These are phyloP conservation scores for Ruditapes philippinarum DNA, from an alignment of 1,140 invertebrate genomes.

Conservation along the genomic window DNA sequence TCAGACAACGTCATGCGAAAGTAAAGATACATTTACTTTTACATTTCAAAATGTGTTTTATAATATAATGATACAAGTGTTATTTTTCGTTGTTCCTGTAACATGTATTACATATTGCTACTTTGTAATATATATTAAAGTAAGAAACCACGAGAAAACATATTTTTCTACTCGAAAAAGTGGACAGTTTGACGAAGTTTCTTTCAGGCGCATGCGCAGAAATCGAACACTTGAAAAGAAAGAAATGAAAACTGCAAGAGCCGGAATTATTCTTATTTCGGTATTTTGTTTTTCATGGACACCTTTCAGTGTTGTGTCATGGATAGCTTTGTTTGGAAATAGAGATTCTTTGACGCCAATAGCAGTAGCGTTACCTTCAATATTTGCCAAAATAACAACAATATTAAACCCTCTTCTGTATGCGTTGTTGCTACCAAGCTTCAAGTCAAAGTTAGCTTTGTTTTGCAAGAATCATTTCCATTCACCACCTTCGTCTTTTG, in stretches of 20 bases:
- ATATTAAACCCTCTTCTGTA: constrained; percentile 32
- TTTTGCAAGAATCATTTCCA: background rate
- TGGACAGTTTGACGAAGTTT: background rate
- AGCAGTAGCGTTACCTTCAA: background rate
- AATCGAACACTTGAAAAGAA: background rate
- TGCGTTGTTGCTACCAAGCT: background rate
- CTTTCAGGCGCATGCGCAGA: background rate
- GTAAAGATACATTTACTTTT: background rate
- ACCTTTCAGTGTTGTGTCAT: background rate
- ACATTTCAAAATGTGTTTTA: background rate
- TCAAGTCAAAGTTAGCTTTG: background rate
- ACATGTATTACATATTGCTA: background rate
- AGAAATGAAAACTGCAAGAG: constrained; percentile 14
- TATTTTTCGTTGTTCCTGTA: background rate
- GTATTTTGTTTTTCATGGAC: constrained; percentile 7
- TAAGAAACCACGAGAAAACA: background rate
- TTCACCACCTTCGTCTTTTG: background rate
- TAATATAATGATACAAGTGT: constrained; percentile 6
- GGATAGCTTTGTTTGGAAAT: constrained; percentile 7
- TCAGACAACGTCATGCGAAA: background rate
- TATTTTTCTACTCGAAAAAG: constrained; percentile 4
- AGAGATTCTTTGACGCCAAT: background rate
- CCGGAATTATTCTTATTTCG: background rate
- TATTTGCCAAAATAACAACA: constrained; percentile 30
- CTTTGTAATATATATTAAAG: background rate